Percentiles rank a stretch among this genome's conserved stretches.
Conservation (phyloP, 2,113 vertebrate genomes). For the Callithrix jacchus region DNA sequence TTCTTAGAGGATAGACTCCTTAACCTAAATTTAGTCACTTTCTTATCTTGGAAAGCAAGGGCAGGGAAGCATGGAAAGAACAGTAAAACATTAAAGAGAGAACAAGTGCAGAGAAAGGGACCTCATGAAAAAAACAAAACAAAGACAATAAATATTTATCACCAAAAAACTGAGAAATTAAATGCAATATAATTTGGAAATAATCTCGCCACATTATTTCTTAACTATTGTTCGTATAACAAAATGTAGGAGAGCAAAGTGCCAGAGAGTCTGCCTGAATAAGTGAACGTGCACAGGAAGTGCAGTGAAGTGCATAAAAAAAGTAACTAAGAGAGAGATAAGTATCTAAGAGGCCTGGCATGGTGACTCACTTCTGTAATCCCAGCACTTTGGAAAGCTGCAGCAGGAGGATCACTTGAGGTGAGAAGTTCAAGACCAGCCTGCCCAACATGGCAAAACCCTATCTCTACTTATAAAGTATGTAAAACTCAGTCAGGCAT, state of each 20-base stretch:
- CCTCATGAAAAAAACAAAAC: not conserved
- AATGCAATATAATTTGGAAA: not conserved
- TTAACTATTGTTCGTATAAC: not conserved
- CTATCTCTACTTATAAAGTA: too few relatives aligned
- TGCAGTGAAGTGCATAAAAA: not conserved
- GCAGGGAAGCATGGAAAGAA: not conserved
- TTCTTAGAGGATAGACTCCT: not conserved
- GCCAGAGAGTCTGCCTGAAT: not conserved
- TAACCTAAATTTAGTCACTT: not conserved
- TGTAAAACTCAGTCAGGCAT: too few relatives aligned
- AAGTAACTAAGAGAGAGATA: not conserved
- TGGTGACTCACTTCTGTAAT: too few relatives aligned
- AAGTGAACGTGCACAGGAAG: not conserved
- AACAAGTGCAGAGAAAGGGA: not conserved
- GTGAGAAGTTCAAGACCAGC: too few relatives aligned
- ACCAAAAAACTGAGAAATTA: not conserved
- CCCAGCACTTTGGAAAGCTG: too few relatives aligned
- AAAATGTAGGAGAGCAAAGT: not conserved
- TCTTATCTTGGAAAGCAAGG: not conserved
- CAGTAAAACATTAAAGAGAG: not conserved
- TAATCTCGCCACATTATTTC: not conserved
- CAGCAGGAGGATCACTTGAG: too few relatives aligned
- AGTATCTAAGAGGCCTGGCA: not conserved
- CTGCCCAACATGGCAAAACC: too few relatives aligned
- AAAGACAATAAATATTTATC: not conserved